Evolutionary conservation across 1,140 invertebrate species (phyloP), one percentile per base, ranked within the genome.

Genomic region (Rhagoletis pomonella): DNA sequence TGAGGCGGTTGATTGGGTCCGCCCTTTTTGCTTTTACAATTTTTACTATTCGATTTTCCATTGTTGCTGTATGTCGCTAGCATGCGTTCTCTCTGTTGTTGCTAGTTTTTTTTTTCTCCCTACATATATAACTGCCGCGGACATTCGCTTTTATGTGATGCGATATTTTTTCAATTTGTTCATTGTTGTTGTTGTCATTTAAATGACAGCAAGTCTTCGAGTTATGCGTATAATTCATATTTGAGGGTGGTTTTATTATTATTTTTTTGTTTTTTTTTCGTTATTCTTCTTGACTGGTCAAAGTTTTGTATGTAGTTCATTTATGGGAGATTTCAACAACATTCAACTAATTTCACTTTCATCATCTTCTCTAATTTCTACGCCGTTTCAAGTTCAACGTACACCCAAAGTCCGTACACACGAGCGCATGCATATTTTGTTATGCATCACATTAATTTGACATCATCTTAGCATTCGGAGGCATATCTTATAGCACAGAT

Each of bases 1-100:
- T 55, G 6, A 47, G 44, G 85, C 85, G 67, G 77, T 87, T 62
- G 62, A 67, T 85, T 87, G 47, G 29, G 81, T 88, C 87, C 87
- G 87, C 87, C 87, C 65, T 65, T 85, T 88, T 88, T 88, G 58
- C 86, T 64, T 85, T 92, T 90, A 90, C 85, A 73, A 62, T 88
- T 88, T 88, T 91, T 91, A 92, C 90, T 91, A 89, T 91, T 92
- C 91, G 88, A 92, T 92, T 90, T 90, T 91, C 92, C 90, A 90
- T 90, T 91, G 90, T 92, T 92, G 90, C 89, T 89, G 90, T 90
- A 89, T 88, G 88, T 88, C 89, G 86, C 89, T 89, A 84, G 89
- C 84, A 86, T 88, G 59, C 87, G 87, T 59, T 89, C 67, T 84
- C 69, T 29, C 87, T 87, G 89, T 88, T 88, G 87, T 88, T 88